These are phyloP conservation scores for Ctenosaura bakeri DNA, from an alignment of 2,797 vertebrate species.

Conservation along the genomic window DNA sequence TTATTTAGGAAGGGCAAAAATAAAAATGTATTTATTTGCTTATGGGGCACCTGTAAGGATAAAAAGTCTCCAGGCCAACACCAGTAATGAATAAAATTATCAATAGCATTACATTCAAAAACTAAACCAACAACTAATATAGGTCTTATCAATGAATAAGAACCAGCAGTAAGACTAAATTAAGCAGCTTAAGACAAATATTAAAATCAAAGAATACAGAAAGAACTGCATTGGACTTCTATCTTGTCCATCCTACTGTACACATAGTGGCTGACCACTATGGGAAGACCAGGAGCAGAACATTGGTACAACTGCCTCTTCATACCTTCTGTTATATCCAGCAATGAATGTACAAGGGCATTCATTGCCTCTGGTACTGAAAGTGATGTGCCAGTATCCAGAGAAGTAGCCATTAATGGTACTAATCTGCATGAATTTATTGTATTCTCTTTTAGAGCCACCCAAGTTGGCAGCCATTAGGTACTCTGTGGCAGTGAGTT, in stretches of 20 bases:
- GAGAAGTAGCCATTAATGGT: neutral
- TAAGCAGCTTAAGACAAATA: neutral
- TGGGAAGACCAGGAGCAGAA: too few relatives aligned
- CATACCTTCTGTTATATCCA: too few relatives aligned
- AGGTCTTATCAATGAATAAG: neutral
- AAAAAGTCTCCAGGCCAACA: neutral
- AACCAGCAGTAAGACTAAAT: neutral
- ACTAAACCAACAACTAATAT: neutral
- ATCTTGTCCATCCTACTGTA: too few relatives aligned
- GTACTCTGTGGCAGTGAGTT: too few relatives aligned
- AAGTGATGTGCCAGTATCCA: neutral
- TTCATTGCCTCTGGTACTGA: neutral
- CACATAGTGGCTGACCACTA: too few relatives aligned
- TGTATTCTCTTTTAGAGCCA: neutral
- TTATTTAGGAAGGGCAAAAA: too few relatives aligned
- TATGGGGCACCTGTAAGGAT: neutral
- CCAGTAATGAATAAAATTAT: neutral
- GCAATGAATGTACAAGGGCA: too few relatives aligned
- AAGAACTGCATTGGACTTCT: neutral
- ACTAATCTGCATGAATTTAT: too few relatives aligned
- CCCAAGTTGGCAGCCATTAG: too few relatives aligned
- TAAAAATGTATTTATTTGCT: too few relatives aligned
- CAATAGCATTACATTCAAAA: neutral
- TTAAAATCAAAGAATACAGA: neutral
- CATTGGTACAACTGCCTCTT: too few relatives aligned